Evolutionary conservation across 2,888 invertebrate genomes (phyloP).

Genomic region (Trissolcus brochymenae): DNA sequence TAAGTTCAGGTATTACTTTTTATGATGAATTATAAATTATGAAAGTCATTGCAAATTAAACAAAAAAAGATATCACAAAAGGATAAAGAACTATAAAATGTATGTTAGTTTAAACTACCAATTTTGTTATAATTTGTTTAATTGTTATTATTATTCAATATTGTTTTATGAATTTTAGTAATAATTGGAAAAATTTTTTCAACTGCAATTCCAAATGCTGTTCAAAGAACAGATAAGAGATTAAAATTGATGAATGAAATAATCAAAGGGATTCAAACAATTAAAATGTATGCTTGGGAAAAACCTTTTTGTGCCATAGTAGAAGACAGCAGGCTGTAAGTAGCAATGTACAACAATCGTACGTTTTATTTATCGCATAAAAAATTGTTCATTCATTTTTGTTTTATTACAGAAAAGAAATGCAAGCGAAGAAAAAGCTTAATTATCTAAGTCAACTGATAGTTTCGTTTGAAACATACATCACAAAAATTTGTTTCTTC

Average conservation of each 20-base stretch:
- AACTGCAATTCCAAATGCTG: constrained; percentile 78
- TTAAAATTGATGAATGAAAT: constrained; percentile 94
- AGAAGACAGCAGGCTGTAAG: constrained; percentile 77
- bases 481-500: constrained; percentile 83
- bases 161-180: constrained; percentile 1
- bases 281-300: constrained; percentile 95
- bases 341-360: neutral
- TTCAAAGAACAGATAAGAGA: constrained; percentile 88
- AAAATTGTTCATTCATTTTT: neutral
- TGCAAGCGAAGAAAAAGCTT: constrained; percentile 73
- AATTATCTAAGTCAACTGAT: constrained; percentile 79
- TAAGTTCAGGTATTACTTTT: no score
- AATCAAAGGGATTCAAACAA: constrained; percentile 89
- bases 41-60: no score
- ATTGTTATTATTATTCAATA: neutral
- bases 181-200: constrained; percentile 27
- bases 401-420: constrained; percentile 73
- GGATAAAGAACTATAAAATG: no score
- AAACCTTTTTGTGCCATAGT: constrained; percentile 84
- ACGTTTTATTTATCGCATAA: neutral
- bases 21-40: no score
- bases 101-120: no score
- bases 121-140: neutral
- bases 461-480: constrained; percentile 82
- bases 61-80: no score